Percentiles rank a stretch among this genome's conserved stretches.
Evolutionary conservation across 2,888 invertebrate genomes (phyloP).

Genomic region (Steromphala cineraria): DNA sequence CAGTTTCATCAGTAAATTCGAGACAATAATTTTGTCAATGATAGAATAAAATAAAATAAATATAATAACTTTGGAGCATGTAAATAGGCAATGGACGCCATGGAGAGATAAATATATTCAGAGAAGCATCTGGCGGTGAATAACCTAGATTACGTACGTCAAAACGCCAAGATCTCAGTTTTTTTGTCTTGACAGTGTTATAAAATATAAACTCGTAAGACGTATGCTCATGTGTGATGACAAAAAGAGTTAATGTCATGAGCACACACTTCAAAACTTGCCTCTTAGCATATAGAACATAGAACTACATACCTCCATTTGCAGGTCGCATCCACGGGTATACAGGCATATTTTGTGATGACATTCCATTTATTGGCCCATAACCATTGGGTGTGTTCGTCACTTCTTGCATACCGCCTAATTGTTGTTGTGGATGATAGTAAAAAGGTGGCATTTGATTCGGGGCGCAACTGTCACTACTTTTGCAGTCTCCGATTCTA

Average conservation of each 20-base stretch:
- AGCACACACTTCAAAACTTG: not conserved
- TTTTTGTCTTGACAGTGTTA: too few relatives aligned
- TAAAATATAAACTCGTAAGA: too few relatives aligned
- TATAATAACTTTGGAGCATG: too few relatives aligned
- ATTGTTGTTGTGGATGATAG: constrained; percentile 36
- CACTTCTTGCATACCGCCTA: constrained; percentile 37
- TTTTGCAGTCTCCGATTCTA: constrained; percentile 37
- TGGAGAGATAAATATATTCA: too few relatives aligned
- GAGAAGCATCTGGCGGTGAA: too few relatives aligned
- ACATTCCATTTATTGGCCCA: constrained; percentile 40
- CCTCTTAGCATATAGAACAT: not conserved
- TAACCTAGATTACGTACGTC: too few relatives aligned
- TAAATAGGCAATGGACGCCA: too few relatives aligned
- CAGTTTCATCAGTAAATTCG: too few relatives aligned
- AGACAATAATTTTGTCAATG: too few relatives aligned
- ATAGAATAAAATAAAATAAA: too few relatives aligned
- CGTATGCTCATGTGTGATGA: too few relatives aligned
- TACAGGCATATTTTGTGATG: constrained; percentile 49
- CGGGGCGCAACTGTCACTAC: constrained; percentile 19
- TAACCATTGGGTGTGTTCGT: constrained; percentile 38
- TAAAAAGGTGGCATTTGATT: constrained; percentile 39
- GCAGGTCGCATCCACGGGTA: constrained; percentile 59
- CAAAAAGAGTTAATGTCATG: not conserved
- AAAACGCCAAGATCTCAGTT: too few relatives aligned
- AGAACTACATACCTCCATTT: constrained; percentile 48